phyloP scores from a whole-genome alignment of 2,113 vertebrate species.

The Crotophaga sulcirostris region DNA sequence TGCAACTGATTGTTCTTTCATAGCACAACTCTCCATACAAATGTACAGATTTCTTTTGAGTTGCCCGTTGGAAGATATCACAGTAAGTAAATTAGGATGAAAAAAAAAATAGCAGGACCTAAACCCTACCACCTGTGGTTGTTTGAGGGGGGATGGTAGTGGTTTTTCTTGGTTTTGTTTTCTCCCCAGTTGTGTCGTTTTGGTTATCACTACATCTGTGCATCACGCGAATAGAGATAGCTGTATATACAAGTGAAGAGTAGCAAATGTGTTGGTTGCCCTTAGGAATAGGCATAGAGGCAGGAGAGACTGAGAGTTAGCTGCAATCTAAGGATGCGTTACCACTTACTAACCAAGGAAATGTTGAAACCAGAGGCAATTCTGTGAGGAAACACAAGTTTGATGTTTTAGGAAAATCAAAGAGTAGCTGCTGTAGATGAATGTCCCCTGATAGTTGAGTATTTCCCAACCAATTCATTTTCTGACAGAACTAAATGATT shows the following conservation, averaged over 20 bases:
- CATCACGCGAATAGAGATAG: not conserved
- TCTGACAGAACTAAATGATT: not conserved
- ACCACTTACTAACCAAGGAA: not conserved
- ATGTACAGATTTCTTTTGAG: not conserved
- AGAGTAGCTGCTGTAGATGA: not conserved
- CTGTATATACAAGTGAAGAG: not conserved
- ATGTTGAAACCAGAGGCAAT: not conserved
- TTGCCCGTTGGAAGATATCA: not conserved
- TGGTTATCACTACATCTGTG: not conserved
- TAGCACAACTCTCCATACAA: not conserved
- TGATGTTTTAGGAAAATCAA: not conserved
- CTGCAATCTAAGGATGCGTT: not conserved
- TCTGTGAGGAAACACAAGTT: not conserved
- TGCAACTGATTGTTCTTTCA: constrained; percentile 38
- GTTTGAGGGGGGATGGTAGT: not conserved
- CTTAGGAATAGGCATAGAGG: not conserved
- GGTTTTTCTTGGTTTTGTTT: not conserved
- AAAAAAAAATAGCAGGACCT: not conserved
- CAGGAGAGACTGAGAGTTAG: not conserved
- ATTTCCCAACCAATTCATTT: not conserved
- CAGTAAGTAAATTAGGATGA: not conserved
- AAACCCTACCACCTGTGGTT: not conserved
- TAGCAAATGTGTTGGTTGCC: not conserved
- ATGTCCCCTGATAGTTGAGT: not conserved
- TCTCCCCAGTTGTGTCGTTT: not conserved